Base-by-base conservation (phyloP, 1,140 invertebrate genomes). In the Magallana gigas region DNA sequence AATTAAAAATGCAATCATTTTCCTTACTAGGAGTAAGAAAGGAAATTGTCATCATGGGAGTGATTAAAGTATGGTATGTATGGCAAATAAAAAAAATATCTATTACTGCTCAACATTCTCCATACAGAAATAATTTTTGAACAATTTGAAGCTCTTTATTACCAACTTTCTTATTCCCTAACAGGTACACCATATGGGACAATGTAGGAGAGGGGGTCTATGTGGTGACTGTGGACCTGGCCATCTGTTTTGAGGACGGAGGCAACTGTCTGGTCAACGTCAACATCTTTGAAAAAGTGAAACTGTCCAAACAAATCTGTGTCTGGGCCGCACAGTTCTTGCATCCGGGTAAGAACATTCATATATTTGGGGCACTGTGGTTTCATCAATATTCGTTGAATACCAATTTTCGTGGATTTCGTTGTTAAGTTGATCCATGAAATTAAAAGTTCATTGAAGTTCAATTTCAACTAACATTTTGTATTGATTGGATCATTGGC, bases 221-320 rank as follows among this genome's bases (percentile, higher is more conserved):
- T 12, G 29, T 84, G 59, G 23, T 84, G 14, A 58, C 83, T 4
- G 29, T 84, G 23, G 57, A 62, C 14, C 16, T 84, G 12, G 29
- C 57, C 1, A 36, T 84, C 57, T 84, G 83, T 36, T 84, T 84
- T 62, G 83, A 84, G n/a, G 59, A 62, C 60, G 57, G 57, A 8
- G 83, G 83, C 1, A 12, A 62, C 11, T 84, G 83, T 62, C 59
- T 84, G 16, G 29, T 84, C n/a, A 58, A 84, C 12, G 56, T 84
- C 57, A 62, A 57, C 2, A 29, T 84, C 14, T 59, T 84, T 36
- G 59, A 84, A 18, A 84, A 62, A 84, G 83, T 84, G 56, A 84
- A 84, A 62, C 23, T 84, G 16, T 59, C 83, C 18, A 84, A 84
- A 84, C 83, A 59, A 62, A n/a, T 59, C 5, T 84, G 83, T 59